Evolutionary conservation across 2,113 vertebrate species (phyloP).

Genomic region (Oncorhynchus mykiss): DNA sequence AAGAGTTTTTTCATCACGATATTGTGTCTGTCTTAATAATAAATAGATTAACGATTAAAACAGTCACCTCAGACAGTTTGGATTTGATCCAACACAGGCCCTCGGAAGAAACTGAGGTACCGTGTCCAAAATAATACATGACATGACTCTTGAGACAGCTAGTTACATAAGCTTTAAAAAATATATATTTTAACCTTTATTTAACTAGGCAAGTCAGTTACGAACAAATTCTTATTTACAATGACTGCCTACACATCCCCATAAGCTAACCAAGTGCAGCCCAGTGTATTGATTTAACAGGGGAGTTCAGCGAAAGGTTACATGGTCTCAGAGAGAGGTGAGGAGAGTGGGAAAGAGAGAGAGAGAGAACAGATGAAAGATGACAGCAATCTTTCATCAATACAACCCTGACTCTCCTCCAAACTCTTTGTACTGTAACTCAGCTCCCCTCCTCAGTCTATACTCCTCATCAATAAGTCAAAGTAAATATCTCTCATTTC

Average conservation of each 20-base stretch:
- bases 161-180: background rate
- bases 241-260: no score
- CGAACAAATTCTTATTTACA: no score
- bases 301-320: constrained; percentile 58
- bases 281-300: constrained; percentile 50
- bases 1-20: no score
- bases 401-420: constrained; percentile 33
- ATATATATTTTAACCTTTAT: no score
- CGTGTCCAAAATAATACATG: no score
- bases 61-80: no score
- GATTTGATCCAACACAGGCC: no score
- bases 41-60: no score
- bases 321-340: constrained; percentile 26
- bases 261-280: constrained; percentile 33
- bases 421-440: constrained; percentile 34
- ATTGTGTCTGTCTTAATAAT: no score
- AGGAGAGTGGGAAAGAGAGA: constrained; percentile 21
- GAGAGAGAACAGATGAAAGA: constrained; percentile 1
- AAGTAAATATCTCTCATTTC: constrained; percentile 30
- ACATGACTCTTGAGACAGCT: no score
- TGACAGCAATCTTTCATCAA: constrained; percentile 58
- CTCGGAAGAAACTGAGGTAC: no score
- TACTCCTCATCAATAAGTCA: constrained; percentile 59
- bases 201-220: no score
- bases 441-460: constrained; percentile 28